Conservation (phyloP, 1,140 invertebrate species). For the Apis laboriosa region DNA sequence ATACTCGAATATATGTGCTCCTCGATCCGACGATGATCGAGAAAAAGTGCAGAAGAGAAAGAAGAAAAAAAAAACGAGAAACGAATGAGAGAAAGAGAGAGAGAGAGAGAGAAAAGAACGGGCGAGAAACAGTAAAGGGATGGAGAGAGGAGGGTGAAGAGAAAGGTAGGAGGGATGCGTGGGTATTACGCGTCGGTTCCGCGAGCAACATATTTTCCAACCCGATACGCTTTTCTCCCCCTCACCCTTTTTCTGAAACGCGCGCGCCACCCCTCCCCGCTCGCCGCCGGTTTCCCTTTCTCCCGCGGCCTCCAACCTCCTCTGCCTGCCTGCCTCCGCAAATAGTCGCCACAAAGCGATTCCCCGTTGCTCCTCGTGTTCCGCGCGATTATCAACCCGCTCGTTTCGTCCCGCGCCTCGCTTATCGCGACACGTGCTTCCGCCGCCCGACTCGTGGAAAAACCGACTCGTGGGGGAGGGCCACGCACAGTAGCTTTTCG, state of each 20-base stretch:
- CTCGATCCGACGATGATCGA: too few relatives aligned
- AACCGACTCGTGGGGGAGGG: too few relatives aligned
- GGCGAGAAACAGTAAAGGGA: not conserved
- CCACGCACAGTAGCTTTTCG: not conserved
- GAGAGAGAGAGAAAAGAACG: not conserved
- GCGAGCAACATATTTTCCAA: slow-evolving; percentile 61
- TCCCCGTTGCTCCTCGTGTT: slow-evolving; percentile 24
- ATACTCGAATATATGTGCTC: too few relatives aligned
- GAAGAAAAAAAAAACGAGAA: not conserved
- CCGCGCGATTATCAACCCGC: slow-evolving; percentile 43
- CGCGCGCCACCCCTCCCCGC: slow-evolving; percentile 18
- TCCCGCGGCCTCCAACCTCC: slow-evolving; percentile 31
- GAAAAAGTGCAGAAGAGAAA: not conserved
- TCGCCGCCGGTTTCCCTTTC: slow-evolving; percentile 41
- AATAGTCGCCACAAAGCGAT: slow-evolving; percentile 64
- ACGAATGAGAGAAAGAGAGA: not conserved
- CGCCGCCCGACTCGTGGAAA: not conserved
- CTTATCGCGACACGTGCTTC: slow-evolving; percentile 41
- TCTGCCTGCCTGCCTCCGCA: slow-evolving; percentile 49
- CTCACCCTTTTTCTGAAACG: slow-evolving; percentile 50
- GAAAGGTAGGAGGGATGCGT: not conserved
- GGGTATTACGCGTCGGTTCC: slow-evolving; percentile 17
- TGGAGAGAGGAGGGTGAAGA: not conserved
- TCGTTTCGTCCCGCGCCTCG: not conserved
- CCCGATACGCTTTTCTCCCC: slow-evolving; percentile 60